Conservation (phyloP, 1,140 invertebrate genomes). For the Neomicropteryx cornuta region DNA sequence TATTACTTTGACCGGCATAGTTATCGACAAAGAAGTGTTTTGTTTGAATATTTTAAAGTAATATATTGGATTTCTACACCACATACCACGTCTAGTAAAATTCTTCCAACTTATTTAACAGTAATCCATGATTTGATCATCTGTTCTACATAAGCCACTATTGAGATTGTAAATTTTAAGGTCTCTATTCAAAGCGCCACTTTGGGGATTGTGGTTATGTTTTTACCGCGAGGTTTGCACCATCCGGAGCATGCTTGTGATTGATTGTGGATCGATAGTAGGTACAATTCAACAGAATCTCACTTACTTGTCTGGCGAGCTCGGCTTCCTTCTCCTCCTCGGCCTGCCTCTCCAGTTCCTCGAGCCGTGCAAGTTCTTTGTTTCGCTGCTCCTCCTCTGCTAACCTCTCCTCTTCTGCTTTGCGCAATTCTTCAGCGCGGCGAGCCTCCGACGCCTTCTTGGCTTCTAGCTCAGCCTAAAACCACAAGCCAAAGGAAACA, state of each 20-base stretch:
- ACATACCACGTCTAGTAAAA: no score
- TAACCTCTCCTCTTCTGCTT: constrained; percentile 33
- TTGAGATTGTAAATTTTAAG: background rate
- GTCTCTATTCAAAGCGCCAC: constrained; percentile 1
- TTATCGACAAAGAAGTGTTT: no score
- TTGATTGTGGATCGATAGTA: background rate
- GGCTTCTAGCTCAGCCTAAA: no score
- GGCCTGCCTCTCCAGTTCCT: constrained; percentile 41
- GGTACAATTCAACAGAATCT: background rate
- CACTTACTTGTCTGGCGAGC: constrained; percentile 40
- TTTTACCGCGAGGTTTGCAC: background rate
- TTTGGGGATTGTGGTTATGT: background rate
- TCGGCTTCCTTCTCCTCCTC: constrained; percentile 47
- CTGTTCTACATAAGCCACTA: background rate
- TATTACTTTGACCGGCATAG: no score
- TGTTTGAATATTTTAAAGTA: no score
- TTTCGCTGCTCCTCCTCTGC: constrained; percentile 44
- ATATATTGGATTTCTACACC: no score
- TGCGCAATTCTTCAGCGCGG: constrained; percentile 34
- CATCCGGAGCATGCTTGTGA: background rate
- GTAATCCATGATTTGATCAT: constrained; percentile 4
- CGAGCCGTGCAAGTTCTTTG: constrained; percentile 38
- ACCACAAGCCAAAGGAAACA: no score
- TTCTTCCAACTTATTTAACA: background rate
- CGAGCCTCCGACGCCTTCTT: constrained; percentile 25